A percentile compares a stretch with the other conserved stretches of the same genome.
Evolutionary conservation across 2,888 invertebrate species (phyloP).

Genomic region (Pyralis farinalis): DNA sequence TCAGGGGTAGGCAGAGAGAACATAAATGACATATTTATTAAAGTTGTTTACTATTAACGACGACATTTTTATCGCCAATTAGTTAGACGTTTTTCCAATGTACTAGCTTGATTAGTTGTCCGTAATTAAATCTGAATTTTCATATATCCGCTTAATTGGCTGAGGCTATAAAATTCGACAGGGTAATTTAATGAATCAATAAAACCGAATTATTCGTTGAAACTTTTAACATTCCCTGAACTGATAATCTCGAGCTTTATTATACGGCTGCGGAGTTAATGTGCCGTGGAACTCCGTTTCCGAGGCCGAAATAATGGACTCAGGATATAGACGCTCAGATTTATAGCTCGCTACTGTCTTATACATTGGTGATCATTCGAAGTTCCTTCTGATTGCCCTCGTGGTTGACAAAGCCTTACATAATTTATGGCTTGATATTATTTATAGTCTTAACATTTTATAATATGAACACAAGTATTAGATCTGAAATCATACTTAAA

Average conservation of each 20-base stretch:
- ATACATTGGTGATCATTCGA: background rate
- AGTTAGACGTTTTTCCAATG: too few relatives aligned
- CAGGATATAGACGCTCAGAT: slow-evolving; percentile 16
- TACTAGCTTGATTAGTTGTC: too few relatives aligned
- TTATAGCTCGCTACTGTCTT: slow-evolving; percentile 9
- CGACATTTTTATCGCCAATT: too few relatives aligned
- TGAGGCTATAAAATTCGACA: background rate
- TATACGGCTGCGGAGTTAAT: slow-evolving; percentile 14
- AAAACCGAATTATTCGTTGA: background rate
- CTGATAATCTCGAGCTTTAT: background rate
- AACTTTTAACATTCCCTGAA: slow-evolving; percentile 18
- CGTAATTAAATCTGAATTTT: too few relatives aligned
- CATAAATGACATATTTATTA: too few relatives aligned
- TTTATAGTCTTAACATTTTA: too few relatives aligned
- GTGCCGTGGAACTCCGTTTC: slow-evolving; percentile 17
- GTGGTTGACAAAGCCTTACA: background rate
- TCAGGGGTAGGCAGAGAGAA: too few relatives aligned
- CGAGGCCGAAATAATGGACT: slow-evolving; percentile 18
- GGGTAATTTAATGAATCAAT: background rate
- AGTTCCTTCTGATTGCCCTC: slow-evolving; percentile 8
- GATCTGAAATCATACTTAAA: too few relatives aligned
- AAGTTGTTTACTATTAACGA: too few relatives aligned
- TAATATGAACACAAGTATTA: too few relatives aligned
- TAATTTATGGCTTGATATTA: too few relatives aligned
- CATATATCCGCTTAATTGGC: too few relatives aligned